Percentiles rank a stretch among this genome's conserved stretches.
Evolutionary conservation across 2,797 vertebrate species (phyloP).

Genomic region (Molossus alvarezi): DNA sequence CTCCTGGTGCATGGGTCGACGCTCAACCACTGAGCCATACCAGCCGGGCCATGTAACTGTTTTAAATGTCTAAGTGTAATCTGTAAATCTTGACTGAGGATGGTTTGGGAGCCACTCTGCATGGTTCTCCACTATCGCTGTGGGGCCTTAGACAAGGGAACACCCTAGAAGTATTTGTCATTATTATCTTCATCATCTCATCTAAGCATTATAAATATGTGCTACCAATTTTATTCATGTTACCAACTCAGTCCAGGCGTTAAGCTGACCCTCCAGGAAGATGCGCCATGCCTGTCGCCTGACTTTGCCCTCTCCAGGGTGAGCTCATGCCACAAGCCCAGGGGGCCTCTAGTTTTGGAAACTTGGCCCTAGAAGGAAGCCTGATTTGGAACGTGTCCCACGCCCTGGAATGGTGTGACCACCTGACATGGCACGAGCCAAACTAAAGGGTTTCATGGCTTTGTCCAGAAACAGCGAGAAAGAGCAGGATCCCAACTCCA

Average conservation of each 20-base stretch:
- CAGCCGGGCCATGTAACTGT: background rate
- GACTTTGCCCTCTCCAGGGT: background rate
- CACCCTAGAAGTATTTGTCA: background rate
- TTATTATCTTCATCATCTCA: background rate
- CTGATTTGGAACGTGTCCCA: background rate
- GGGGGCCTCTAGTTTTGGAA: background rate
- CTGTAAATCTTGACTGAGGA: background rate
- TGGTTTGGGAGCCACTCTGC: background rate
- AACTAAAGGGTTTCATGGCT: background rate
- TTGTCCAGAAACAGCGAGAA: constrained; percentile 3
- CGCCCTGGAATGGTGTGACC: background rate
- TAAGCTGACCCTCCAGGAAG: background rate
- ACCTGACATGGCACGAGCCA: background rate
- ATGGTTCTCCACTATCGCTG: background rate
- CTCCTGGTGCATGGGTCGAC: too few relatives aligned
- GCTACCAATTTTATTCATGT: background rate
- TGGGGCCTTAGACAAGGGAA: background rate
- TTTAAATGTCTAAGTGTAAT: background rate
- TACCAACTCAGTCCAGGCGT: background rate
- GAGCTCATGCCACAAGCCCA: background rate
- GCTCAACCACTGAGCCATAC: too few relatives aligned
- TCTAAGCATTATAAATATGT: background rate
- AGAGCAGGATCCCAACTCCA: background rate
- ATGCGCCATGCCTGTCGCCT: background rate
- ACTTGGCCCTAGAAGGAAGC: background rate